phyloP scores from a whole-genome alignment of 2,113 vertebrate species.

The Dicentrarchus labrax region DNA sequence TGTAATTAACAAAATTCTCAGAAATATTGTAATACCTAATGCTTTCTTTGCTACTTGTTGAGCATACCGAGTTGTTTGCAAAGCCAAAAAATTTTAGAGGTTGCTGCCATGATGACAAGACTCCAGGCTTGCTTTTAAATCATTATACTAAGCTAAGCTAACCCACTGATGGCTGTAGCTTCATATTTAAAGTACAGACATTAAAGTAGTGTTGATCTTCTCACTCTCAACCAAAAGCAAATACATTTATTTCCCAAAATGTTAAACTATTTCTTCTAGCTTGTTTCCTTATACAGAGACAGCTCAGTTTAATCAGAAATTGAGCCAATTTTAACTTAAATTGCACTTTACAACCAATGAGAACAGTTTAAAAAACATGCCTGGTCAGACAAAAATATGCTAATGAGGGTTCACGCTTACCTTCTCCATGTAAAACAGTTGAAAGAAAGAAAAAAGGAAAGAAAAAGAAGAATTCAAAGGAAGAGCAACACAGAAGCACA shows the following conservation, averaged over 20 bases:
- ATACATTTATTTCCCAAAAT: constrained; percentile 1
- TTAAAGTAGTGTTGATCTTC: neutral
- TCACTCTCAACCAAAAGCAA: neutral
- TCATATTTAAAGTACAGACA: neutral
- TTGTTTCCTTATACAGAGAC: constrained; percentile 1
- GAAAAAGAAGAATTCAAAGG: neutral
- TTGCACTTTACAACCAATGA: constrained; percentile 15
- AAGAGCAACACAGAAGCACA: constrained; percentile 52
- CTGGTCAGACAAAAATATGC: constrained; percentile 22
- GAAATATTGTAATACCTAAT: neutral
- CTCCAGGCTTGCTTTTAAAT: neutral
- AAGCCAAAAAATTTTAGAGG: neutral
- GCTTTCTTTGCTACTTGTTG: constrained; percentile 4
- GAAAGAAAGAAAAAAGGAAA: constrained; percentile 22
- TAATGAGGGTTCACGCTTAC: constrained; percentile 12
- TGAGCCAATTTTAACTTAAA: constrained; percentile 28
- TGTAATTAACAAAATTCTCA: constrained; percentile 7
- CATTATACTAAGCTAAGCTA: no score
- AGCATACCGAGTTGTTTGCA: constrained; percentile 9
- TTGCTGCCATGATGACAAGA: no score
- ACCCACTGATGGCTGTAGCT: neutral
- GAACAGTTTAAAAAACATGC: constrained; percentile 27
- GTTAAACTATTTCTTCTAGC: constrained; percentile 3
- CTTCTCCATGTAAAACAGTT: constrained; percentile 31
- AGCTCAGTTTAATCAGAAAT: constrained; percentile 35